Evolutionary conservation across 2,888 invertebrate species (phyloP).

Genomic region (Diogma glabrata): DNA sequence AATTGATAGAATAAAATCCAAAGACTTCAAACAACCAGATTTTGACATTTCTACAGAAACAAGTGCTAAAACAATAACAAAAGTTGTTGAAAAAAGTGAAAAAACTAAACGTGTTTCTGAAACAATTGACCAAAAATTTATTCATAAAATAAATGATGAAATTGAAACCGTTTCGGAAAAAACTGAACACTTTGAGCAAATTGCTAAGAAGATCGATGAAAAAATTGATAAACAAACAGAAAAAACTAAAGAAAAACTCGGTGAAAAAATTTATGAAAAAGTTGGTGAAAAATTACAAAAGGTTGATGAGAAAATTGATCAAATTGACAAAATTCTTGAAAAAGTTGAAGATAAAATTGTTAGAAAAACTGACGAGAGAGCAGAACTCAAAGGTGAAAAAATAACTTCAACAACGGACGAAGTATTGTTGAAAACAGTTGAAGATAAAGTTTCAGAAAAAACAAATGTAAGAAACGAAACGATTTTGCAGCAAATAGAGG

Average conservation of each 20-base stretch:
- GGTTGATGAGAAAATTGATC: constrained; percentile 8
- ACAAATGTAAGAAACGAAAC: constrained; percentile 33
- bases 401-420: constrained; percentile 31
- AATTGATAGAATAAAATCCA: background rate
- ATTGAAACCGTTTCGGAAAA: constrained; percentile 28
- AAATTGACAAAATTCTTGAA: constrained; percentile 9
- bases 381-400: background rate
- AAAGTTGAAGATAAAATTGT: background rate
- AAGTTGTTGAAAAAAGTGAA: constrained; percentile 8
- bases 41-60: background rate
- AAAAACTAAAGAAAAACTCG: constrained; percentile 2
- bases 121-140: background rate
- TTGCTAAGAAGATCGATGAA: background rate
- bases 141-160: background rate
- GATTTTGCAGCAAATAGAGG: constrained; percentile 3
- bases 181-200: constrained; percentile 11
- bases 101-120: constrained; percentile 7
- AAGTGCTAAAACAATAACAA: background rate
- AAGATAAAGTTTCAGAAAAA: constrained; percentile 33
- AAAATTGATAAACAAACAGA: background rate
- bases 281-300: constrained; percentile 6
- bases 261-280: background rate
- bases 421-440: constrained; percentile 33
- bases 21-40: constrained; percentile 7
- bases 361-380: constrained; percentile 1